Evolutionary conservation across 1,140 invertebrate genomes (phyloP).

Genomic region (Orussus abietinus): DNA sequence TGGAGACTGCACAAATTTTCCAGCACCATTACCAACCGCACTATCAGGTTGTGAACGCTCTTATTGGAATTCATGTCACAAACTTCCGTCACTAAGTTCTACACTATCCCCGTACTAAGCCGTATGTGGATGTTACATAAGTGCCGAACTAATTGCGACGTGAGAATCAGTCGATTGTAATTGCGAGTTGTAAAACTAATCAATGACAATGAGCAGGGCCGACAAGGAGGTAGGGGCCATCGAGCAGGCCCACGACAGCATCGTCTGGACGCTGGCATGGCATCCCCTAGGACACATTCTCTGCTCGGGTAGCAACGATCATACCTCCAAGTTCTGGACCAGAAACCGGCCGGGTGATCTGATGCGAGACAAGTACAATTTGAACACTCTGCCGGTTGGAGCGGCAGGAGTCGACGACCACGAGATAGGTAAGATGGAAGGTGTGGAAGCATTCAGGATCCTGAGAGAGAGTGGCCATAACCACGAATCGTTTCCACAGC

Average conservation of each 20-base stretch:
- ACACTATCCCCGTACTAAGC: no score
- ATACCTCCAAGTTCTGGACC: conserved; percentile 99
- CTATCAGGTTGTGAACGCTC: no score
- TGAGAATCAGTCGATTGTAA: no score
- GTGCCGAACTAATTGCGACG: no score
- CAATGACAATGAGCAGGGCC: no score
- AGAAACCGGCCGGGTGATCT: conserved; percentile 96
- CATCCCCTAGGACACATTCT: conserved; percentile 98
- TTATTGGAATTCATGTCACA: conserved; percentile 1
- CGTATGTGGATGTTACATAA: no score
- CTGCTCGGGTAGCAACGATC: conserved; percentile 97
- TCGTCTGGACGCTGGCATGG: conserved; percentile 98
- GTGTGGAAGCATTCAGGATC: no score
- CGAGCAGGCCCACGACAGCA: conserved; percentile 97
- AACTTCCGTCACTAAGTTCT: conserved; percentile 2
- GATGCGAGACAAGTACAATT: conserved; percentile 95
- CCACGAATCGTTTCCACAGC: conserved; percentile 46
- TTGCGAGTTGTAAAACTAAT: no score
- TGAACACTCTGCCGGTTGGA: conserved; percentile 86
- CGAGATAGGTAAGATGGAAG: conserved; percentile 66
- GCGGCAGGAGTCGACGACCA: conserved; percentile 67
- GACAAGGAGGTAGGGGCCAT: conserved; percentile 98
- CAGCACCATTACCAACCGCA: no score
- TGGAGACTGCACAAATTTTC: no score
- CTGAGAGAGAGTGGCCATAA: no score